A percentile compares a stretch with the other conserved stretches of the same genome.
Conservation (phyloP, 2,113 vertebrate species). For the Fregata magnificens region DNA sequence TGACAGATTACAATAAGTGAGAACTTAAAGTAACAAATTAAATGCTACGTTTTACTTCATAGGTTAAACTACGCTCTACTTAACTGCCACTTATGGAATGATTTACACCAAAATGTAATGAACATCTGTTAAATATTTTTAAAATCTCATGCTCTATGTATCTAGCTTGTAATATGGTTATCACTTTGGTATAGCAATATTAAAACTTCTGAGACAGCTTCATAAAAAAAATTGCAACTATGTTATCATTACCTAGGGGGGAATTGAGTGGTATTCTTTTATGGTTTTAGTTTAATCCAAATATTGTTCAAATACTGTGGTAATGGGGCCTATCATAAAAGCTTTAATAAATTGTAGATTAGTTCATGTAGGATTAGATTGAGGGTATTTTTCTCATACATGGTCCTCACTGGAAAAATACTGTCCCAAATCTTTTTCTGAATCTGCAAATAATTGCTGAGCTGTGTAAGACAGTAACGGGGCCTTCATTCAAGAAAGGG, state of each 20-base stretch:
- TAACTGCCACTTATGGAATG: background rate
- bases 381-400: background rate
- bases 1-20: background rate
- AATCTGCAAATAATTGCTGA: background rate
- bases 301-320: background rate
- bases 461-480: background rate
- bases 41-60: background rate
- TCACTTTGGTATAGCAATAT: background rate
- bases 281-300: background rate
- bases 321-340: background rate
- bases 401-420: background rate
- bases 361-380: background rate
- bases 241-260: background rate
- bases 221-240: background rate
- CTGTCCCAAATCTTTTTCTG: background rate
- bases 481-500: background rate
- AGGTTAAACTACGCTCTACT: background rate
- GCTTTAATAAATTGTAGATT: background rate
- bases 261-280: background rate
- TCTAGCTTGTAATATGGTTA: background rate
- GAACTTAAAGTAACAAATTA: background rate
- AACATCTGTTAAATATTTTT: background rate
- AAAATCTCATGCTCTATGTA: background rate
- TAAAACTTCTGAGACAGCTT: background rate
- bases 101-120: background rate